These are phyloP conservation scores for Disparrhopalites patrizii DNA, from an alignment of 2,888 invertebrate genomes.

Conservation along the genomic window DNA sequence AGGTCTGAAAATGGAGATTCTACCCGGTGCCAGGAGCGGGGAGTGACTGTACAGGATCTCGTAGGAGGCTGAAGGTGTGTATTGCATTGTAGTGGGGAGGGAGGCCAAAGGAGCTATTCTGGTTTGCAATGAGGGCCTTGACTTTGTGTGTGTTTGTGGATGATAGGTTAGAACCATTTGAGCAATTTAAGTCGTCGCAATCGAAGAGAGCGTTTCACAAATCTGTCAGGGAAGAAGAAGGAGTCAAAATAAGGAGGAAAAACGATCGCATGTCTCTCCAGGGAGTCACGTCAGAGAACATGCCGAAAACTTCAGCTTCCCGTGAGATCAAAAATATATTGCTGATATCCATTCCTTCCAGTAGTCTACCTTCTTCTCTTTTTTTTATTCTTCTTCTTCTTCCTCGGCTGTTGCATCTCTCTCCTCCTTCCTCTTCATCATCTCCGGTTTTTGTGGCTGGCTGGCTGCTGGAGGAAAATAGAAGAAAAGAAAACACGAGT, in stretches of 20 bases:
- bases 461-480: no score
- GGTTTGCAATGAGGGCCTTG: no score
- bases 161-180: conserved; percentile 16
- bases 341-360: conserved; percentile 12
- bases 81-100: neutral
- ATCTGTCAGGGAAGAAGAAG: conserved; percentile 22
- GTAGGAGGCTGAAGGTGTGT: neutral
- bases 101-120: neutral
- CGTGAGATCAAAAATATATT: conserved; percentile 6
- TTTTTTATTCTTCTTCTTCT: neutral
- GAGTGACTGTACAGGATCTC: neutral
- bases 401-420: no score
- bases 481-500: neutral
- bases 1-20: no score
- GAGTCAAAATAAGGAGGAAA: conserved; percentile 11
- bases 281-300: conserved; percentile 10
- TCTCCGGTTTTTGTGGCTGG: no score
- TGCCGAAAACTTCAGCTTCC: conserved; percentile 21
- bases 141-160: neutral
- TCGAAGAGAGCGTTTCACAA: conserved; percentile 25
- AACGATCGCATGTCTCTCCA: conserved; percentile 10
- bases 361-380: conserved; percentile 1
- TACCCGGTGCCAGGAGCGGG: no score
- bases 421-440: no score
- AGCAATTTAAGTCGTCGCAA: conserved; percentile 26